Evolutionary conservation across 2,113 vertebrate genomes (phyloP), one percentile per base, ranked within the genome.

Genomic region (Oreocharis arfaki): DNA sequence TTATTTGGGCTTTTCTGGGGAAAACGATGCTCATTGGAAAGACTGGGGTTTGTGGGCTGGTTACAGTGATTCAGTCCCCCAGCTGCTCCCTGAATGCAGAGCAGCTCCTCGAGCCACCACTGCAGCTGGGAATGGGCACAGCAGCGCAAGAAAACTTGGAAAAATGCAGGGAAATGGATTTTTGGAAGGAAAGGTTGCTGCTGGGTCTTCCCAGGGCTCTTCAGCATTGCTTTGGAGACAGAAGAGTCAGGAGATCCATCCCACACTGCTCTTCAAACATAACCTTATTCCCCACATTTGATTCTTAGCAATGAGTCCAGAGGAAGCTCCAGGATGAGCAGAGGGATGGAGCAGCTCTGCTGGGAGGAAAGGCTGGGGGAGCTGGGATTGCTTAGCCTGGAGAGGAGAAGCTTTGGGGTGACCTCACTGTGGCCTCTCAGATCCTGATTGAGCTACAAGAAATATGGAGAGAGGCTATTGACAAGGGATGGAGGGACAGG

Each of bases 1-100:
- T 93, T 94, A 71, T 84, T 96, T 78, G 82, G 88, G 85, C n/a
- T 94, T 95, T 96, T 84, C 64, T 65, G 71, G 61, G 70, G 86
- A 91, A 95, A 93, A 80, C 0, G 30, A 30, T 70, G 37, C 28
- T 81, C 60, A 16, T 7, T 80, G 92, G 75, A 77, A 87, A 47
- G 73, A 55, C 27, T 71, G 42, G 79, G 47, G 44, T 86, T 81
- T 3, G 7, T 46, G 41, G 76, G 64, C 44, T 88, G 74, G 55
- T 81, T 94, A 56, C 32, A 32, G n/a, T 57, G 63, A 47, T 14
- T 76, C 49, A 33, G 65, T 77, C 78, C 65, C 76, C 22, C n/a
- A 33, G 26, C 65, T 79, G 73, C 80, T 71, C 39, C 57, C 53
- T 42, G 70, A 87, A 81, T 55, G 26, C 49, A 81, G 73, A 92